Percentiles rank a stretch among this genome's conserved stretches.
Evolutionary conservation across 2,797 vertebrate genomes (phyloP).

Genomic region (Ammospiza maritima): DNA sequence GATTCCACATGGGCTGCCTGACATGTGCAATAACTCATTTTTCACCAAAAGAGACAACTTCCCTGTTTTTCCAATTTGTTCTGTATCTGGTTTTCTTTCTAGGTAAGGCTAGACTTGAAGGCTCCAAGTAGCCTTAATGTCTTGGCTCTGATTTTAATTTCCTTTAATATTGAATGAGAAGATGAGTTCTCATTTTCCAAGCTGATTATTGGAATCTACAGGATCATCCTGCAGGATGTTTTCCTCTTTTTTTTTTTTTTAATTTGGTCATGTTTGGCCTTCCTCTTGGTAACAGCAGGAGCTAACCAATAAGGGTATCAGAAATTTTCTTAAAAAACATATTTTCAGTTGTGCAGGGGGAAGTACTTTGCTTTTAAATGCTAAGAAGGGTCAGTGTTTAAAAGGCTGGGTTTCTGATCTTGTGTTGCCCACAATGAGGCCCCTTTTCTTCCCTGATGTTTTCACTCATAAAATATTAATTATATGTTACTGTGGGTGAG

Average conservation of each 20-base stretch:
- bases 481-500: background rate
- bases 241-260: background rate
- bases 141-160: constrained; percentile 67
- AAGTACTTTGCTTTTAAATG: constrained; percentile 11
- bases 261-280: background rate
- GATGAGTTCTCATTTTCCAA: constrained; percentile 53
- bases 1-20: background rate
- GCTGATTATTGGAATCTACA: constrained; percentile 45
- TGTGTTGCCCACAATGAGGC: background rate
- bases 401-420: background rate
- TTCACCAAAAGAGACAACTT: constrained; percentile 18
- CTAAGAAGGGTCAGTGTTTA: background rate
- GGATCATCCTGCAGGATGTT: constrained; percentile 20
- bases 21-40: background rate
- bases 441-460: background rate
- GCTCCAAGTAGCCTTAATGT: constrained; percentile 54
- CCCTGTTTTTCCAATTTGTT: constrained; percentile 8
- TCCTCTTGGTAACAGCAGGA: background rate
- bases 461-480: background rate
- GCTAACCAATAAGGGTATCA: background rate
- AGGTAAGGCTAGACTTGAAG: constrained; percentile 53
- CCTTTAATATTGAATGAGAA: constrained; percentile 67
- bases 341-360: background rate
- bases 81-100: constrained; percentile 38
- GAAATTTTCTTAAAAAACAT: background rate